A percentile compares a stretch with the other conserved stretches of the same genome.
Evolutionary conservation across 2,888 invertebrate genomes (phyloP).

Genomic region (Oligia latruncula): DNA sequence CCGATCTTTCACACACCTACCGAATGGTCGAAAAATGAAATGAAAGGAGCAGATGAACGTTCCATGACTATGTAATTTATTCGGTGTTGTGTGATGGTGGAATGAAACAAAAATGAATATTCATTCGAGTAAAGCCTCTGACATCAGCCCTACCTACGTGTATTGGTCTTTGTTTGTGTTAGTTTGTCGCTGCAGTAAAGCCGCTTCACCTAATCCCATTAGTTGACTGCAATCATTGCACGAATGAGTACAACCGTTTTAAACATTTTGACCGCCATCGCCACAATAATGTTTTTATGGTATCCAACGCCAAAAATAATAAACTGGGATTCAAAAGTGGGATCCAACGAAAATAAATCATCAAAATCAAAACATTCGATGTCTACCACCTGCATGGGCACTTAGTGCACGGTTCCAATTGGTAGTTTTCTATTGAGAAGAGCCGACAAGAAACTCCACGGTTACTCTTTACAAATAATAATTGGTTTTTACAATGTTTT

Average conservation of each 20-base stretch:
- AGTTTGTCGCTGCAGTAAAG: constrained; percentile 7
- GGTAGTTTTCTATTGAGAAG: neutral
- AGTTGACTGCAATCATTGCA: constrained; percentile 4
- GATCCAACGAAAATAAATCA: too few relatives aligned
- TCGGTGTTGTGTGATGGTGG: too few relatives aligned
- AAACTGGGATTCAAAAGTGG: too few relatives aligned
- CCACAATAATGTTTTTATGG: too few relatives aligned
- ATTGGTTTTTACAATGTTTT: neutral
- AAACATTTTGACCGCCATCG: too few relatives aligned
- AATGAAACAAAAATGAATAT: neutral
- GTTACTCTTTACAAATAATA: neutral
- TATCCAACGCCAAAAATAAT: too few relatives aligned
- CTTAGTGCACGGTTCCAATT: neutral
- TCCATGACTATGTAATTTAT: neutral
- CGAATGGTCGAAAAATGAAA: neutral
- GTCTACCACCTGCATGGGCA: neutral
- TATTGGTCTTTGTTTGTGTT: neutral
- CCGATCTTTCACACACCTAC: neutral
- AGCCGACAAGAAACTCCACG: neutral
- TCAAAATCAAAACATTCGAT: neutral
- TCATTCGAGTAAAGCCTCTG: neutral
- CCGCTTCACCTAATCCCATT: constrained; percentile 18
- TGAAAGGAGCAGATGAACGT: neutral
- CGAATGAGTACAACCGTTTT: neutral
- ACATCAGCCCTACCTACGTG: neutral